Percentiles rank a stretch among this genome's conserved stretches.
phyloP scores from a whole-genome alignment of 1,140 invertebrate genomes.

The Drosophila santomea region DNA sequence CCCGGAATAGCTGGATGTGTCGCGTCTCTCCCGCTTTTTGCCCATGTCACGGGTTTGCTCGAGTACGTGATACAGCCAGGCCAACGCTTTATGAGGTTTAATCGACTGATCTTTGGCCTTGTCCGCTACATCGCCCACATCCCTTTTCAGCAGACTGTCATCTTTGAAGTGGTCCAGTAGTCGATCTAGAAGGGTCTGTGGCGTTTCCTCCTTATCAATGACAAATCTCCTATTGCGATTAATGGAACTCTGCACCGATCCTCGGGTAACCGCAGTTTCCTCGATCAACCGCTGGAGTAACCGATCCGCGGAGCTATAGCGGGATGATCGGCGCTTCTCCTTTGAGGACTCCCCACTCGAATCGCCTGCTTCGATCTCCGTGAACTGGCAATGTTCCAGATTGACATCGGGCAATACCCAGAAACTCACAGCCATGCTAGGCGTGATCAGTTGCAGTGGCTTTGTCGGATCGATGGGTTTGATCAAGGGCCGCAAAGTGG shows the following conservation, averaged over 20 bases:
- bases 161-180: conserved; percentile 50
- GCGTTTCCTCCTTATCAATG: conserved; percentile 50
- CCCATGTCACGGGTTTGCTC: conserved; percentile 53
- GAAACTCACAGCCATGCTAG: conserved; percentile 76
- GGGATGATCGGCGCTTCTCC: conserved; percentile 22
- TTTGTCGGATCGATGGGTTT: conserved; percentile 56
- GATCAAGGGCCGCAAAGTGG: conserved; percentile 62
- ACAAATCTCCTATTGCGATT: conserved; percentile 69
- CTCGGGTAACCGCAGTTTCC: conserved; percentile 64
- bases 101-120: conserved; percentile 2
- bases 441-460: conserved; percentile 64
- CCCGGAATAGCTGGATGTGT: conserved; percentile 48
- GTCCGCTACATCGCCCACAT: background rate
- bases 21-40: conserved; percentile 43
- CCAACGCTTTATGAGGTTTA: conserved; percentile 47
- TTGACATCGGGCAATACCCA: conserved; percentile 77
- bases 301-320: conserved; percentile 72
- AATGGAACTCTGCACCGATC: conserved; percentile 44
- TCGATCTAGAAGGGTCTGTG: conserved; percentile 31
- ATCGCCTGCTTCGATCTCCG: conserved; percentile 64
- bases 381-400: conserved; percentile 77
- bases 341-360: conserved; percentile 33
- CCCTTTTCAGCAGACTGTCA: conserved; percentile 36
- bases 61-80: conserved; percentile 58
- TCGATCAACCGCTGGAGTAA: conserved; percentile 74